Base-by-base conservation (phyloP, 2,113 vertebrate genomes). In the Silurus glanis region DNA sequence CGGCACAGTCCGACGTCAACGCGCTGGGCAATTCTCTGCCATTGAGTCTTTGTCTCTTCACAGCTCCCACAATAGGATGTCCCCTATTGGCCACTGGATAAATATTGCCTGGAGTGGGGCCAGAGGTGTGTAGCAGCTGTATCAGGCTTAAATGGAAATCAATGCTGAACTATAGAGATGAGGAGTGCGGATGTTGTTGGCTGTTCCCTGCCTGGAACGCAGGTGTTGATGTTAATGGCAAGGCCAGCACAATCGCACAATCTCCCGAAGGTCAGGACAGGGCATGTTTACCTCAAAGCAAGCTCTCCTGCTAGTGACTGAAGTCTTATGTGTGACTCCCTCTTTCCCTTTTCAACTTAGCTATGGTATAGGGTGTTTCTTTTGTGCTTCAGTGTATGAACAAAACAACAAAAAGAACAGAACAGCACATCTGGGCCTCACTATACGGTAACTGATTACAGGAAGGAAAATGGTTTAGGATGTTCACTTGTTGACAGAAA, bases 141-240 rank as follows among this genome's bases (percentile, higher is more conserved):
- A 88, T 90, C 89, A 86, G 90, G 91, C 93, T 92, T 93, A 94
- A 95, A 92, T 94, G 94, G 92, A 94, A 95, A 95, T 95, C 94
- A 91, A 94, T 95, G 91, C 80, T 88, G 90, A 90, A 91, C 91
- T 82, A 90, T 85, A 80, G 91, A 90, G 90, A 82, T 80, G 9
- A 83, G 84, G 62, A 85, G 49, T 64, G 66, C 21, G 74, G 85
- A 88, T 75, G 85, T 86, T 67, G 87, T 59, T 55, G 80, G 82
- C 85, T 82, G 87, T 83, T 58, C 78, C 81, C 82, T 72, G 78
- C 55, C 62, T 84, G 59, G 69, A 79, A 80, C 89, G 87, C 78
- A 87, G 90, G 83, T 89, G 88, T 89, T 87, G 88, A 72, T 47
- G 58, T 82, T 90, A 85, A 87, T 85, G 58, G 87, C 69, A 62